These are phyloP conservation scores for Drosophila arawakana DNA, from an alignment of 1,140 invertebrate species.

Conservation along the genomic window DNA sequence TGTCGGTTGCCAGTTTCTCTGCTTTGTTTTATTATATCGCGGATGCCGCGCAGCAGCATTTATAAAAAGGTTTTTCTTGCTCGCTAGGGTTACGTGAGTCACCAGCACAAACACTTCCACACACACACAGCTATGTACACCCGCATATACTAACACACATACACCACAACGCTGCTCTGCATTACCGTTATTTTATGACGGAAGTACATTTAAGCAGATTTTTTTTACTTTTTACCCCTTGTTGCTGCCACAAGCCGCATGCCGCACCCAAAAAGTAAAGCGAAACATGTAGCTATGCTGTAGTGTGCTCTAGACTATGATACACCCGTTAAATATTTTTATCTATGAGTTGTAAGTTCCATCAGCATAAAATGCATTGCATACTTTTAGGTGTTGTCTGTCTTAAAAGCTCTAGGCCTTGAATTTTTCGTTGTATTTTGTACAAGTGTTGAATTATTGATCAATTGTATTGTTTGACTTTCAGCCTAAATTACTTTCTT, in stretches of 20 bases:
- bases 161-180: constrained; percentile 55
- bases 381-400: too few relatives aligned
- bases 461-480: too few relatives aligned
- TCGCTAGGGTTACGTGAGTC: constrained; percentile 65
- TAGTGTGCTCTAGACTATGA: too few relatives aligned
- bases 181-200: constrained; percentile 82
- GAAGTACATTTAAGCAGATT: constrained; percentile 82
- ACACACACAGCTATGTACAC: background rate
- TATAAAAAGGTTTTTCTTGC: constrained; percentile 82
- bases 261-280: constrained; percentile 19
- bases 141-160: constrained; percentile 13
- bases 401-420: too few relatives aligned
- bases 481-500: too few relatives aligned
- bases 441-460: too few relatives aligned
- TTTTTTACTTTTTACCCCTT: constrained; percentile 44
- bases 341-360: too few relatives aligned
- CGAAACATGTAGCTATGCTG: constrained; percentile 15
- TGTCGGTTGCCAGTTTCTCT: constrained; percentile 30
- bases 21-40: constrained; percentile 80
- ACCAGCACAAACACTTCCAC: constrained; percentile 15
- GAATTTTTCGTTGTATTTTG: too few relatives aligned
- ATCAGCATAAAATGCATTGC: too few relatives aligned
- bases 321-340: too few relatives aligned
- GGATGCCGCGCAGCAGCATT: constrained; percentile 71
- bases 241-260: constrained; percentile 12